Evolutionary conservation across 2,888 invertebrate species (phyloP).

Genomic region (Herminia tarsipennalis): DNA sequence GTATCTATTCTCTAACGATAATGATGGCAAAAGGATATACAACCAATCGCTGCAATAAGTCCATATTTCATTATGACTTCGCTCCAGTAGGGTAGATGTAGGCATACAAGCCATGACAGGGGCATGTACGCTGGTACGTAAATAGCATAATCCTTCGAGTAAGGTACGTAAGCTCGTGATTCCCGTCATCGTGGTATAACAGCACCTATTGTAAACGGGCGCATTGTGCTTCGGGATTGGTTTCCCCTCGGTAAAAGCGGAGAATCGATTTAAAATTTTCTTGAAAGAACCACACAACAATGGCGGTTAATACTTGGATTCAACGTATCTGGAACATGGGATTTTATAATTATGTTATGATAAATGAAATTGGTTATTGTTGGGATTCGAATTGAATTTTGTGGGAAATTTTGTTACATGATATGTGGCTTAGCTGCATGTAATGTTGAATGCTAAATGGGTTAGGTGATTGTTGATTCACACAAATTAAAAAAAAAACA

Average conservation of each 20-base stretch:
- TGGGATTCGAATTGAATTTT: not conserved
- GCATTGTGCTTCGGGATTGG: constrained; percentile 81
- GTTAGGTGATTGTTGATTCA: too few species aligned
- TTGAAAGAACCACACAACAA: constrained; percentile 76
- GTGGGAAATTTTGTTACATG: not conserved
- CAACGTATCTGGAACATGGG: constrained; percentile 61
- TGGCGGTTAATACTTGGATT: constrained; percentile 71
- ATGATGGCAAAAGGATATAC: too few species aligned
- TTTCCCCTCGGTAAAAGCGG: constrained; percentile 75
- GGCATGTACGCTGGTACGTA: constrained; percentile 49
- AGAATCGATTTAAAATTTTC: constrained; percentile 83
- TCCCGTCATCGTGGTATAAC: constrained; percentile 70
- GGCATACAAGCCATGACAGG: constrained; percentile 1
- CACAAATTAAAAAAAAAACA: too few species aligned
- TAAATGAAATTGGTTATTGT: not conserved
- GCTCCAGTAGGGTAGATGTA: too few species aligned
- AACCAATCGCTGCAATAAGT: too few species aligned
- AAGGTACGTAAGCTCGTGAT: constrained; percentile 67
- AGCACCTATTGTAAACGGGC: constrained; percentile 72
- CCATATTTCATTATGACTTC: too few species aligned
- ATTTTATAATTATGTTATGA: constrained; percentile 47
- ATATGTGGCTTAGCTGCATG: too few species aligned
- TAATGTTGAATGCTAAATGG: too few species aligned
- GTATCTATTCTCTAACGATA: too few species aligned
- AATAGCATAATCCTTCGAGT: constrained; percentile 73